These are phyloP conservation scores for Cynopterus sphinx DNA, from an alignment of 2,797 vertebrate genomes.

Conservation along the genomic window DNA sequence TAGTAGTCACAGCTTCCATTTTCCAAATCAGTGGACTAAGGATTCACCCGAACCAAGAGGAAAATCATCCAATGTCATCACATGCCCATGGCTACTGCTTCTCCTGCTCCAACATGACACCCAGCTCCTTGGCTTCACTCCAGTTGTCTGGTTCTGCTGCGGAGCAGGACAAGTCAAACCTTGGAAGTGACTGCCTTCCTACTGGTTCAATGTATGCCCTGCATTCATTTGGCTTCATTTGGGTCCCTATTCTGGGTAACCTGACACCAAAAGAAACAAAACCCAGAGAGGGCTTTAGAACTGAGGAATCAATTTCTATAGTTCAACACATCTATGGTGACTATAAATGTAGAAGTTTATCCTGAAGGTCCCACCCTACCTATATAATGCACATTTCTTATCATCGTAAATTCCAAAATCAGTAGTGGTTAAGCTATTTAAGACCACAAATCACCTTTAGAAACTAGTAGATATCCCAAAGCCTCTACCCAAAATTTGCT, in stretches of 20 bases:
- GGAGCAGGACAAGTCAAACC: not conserved
- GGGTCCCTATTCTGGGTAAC: not conserved
- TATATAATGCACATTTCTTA: not conserved
- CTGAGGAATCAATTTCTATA: not conserved
- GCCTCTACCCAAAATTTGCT: not conserved
- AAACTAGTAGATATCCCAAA: not conserved
- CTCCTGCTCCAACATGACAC: not conserved
- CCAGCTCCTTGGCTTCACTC: not conserved
- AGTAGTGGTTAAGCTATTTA: not conserved
- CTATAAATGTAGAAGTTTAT: not conserved
- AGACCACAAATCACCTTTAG: not conserved
- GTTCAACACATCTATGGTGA: not conserved
- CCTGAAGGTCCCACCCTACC: not conserved
- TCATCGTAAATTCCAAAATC: constrained; percentile 42
- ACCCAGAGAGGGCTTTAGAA: not conserved
- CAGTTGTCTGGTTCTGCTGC: not conserved
- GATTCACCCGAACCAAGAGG: not conserved
- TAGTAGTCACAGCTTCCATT: not conserved
- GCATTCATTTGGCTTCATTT: not conserved
- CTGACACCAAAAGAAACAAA: not conserved
- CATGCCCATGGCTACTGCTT: not conserved
- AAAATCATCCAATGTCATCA: not conserved
- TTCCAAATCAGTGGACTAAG: not conserved
- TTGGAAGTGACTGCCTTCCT: not conserved
- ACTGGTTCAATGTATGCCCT: not conserved